Evolutionary conservation across 92 coral and sea anemone species (phyloP).

Genomic region (Umimayanthus kanabou): DNA sequence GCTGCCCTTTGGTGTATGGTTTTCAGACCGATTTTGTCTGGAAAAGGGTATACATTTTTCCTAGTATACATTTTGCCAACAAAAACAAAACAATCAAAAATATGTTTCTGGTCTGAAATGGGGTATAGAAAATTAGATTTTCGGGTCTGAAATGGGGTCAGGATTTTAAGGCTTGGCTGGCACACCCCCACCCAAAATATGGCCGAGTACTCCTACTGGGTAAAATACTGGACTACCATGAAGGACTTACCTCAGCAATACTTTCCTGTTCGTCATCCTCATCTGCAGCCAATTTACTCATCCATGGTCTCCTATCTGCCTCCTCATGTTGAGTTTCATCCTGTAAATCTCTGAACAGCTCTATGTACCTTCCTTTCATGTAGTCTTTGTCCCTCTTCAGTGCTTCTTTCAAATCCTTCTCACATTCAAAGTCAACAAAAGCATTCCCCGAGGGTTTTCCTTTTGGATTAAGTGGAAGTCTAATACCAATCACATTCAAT

Average conservation of each 20-base stretch:
- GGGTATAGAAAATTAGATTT: too few relatives aligned
- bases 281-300: slow-evolving; percentile 65
- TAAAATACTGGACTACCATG: too few relatives aligned
- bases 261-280: slow-evolving; percentile 77
- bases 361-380: slow-evolving; percentile 87
- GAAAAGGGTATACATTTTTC: too few relatives aligned
- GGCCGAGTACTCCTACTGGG: too few relatives aligned
- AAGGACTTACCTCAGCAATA: slow-evolving; percentile 78
- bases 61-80: too few relatives aligned
- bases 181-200: too few relatives aligned
- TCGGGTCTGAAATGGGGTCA: too few relatives aligned
- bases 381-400: slow-evolving; percentile 83
- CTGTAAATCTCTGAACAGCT: slow-evolving; percentile 81
- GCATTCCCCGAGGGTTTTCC: slow-evolving; percentile 86
- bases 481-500: slow-evolving; percentile 59
- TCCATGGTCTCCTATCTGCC: slow-evolving; percentile 78
- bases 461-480: slow-evolving; percentile 69
- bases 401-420: slow-evolving; percentile 79
- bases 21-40: too few relatives aligned
- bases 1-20: too few relatives aligned
- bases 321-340: slow-evolving; percentile 14
- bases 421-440: slow-evolving; percentile 82
- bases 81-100: too few relatives aligned
- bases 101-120: too few relatives aligned
- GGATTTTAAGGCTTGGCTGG: too few relatives aligned